Percentiles rank a stretch among this genome's conserved stretches.
Conservation (phyloP, 2,113 vertebrate genomes). For the Progne subis region DNA sequence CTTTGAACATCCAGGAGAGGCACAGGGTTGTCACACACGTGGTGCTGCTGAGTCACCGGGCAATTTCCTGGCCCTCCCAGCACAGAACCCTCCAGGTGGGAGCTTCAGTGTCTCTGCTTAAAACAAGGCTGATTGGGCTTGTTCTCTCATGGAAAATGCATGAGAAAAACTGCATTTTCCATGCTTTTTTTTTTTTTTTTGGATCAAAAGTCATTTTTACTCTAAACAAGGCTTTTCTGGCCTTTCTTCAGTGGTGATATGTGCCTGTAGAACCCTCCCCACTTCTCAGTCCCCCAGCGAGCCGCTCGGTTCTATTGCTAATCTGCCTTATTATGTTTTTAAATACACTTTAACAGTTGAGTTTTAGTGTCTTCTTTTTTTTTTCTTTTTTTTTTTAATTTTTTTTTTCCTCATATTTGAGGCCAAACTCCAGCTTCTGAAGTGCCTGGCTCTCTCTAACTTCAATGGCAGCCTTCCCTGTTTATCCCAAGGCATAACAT, state of each 20-base stretch:
- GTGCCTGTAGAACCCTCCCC: not conserved
- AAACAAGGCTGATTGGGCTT: conserved; percentile 43
- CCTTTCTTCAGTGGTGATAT: not conserved
- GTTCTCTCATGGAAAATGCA: conserved; percentile 50
- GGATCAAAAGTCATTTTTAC: not conserved
- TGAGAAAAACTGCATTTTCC: conserved; percentile 39
- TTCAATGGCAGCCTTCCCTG: not conserved
- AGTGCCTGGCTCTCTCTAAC: not conserved
- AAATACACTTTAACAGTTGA: conserved; percentile 49
- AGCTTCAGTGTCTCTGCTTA: not conserved
- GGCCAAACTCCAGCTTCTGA: conserved; percentile 22
- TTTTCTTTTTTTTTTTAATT: not conserved
- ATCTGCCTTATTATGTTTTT: conserved; percentile 57
- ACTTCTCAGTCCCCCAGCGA: not conserved
- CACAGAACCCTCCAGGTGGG: not conserved
- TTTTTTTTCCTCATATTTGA: not conserved
- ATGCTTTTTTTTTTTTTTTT: not conserved
- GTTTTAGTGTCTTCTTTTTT: not conserved
- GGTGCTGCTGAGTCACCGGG: not conserved
- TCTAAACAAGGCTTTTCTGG: conserved; percentile 27
- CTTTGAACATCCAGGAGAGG: not conserved
- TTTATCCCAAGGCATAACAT: conserved; percentile 27
- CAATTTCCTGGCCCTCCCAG: not conserved
- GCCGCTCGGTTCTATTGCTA: conserved; percentile 1
- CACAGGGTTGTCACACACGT: not conserved